Conservation (phyloP, 2,113 vertebrate genomes). For the Gobius niger region DNA sequence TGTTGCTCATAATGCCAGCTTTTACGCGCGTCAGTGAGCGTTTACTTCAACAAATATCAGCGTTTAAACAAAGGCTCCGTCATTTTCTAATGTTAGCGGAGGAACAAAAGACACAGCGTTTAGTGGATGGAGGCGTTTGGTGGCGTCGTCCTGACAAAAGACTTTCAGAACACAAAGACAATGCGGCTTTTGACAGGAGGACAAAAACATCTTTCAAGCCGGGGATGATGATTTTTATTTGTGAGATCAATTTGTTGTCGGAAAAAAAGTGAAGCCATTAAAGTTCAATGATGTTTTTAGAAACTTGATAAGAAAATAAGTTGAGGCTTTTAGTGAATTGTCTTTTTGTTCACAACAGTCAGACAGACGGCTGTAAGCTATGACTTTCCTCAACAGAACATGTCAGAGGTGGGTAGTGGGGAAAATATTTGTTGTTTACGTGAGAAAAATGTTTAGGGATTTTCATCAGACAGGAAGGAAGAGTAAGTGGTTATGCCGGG, state of each 20-base stretch:
- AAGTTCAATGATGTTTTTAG: background rate
- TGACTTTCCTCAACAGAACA: no score
- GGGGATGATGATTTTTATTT: slow-evolving; percentile 11
- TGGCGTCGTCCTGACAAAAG: slow-evolving; percentile 5
- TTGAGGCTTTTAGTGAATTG: no score
- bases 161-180: background rate
- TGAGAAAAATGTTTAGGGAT: no score
- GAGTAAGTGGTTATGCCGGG: no score
- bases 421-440: no score
- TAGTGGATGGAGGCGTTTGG: background rate
- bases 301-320: background rate
- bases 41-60: slow-evolving; percentile 27
- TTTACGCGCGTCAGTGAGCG: slow-evolving; percentile 1
- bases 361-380: no score
- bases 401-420: no score
- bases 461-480: no score
- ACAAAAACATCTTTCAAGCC: slow-evolving; percentile 11
- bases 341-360: no score
- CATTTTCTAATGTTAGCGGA: background rate
- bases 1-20: slow-evolving; percentile 12
- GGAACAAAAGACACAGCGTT: slow-evolving; percentile 15
- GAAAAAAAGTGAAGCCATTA: background rate
- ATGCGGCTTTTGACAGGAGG: background rate
- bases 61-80: slow-evolving; percentile 10
- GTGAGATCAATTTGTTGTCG: background rate